Percentiles rank a stretch among this genome's conserved stretches.
Evolutionary conservation across 2,888 invertebrate species (phyloP).

Genomic region (Tricholauxania praeusta): DNA sequence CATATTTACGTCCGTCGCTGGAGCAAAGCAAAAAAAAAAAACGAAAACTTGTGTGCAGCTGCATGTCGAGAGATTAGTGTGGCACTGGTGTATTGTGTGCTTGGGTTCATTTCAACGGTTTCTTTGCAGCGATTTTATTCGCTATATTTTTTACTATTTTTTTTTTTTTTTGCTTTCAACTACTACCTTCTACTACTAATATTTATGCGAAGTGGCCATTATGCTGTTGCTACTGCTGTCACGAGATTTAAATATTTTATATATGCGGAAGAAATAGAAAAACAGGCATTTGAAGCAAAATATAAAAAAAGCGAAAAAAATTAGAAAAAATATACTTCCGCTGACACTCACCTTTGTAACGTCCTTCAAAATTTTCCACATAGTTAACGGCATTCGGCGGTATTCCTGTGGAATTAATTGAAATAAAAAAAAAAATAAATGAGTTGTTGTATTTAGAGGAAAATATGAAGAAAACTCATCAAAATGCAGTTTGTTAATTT

Average conservation of each 20-base stretch:
- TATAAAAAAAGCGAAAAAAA: no score
- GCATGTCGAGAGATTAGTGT: constrained; percentile 27
- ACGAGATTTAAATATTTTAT: constrained; percentile 15
- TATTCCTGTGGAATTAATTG: constrained; percentile 60
- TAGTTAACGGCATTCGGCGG: constrained; percentile 67
- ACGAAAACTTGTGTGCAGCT: constrained; percentile 13
- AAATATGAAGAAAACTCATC: constrained; percentile 38
- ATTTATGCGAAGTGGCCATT: constrained; percentile 61
- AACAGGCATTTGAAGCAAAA: no score
- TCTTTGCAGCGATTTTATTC: constrained; percentile 34
- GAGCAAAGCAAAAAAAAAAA: constrained; percentile 2
- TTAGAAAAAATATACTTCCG: constrained; percentile 35
- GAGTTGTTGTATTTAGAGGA: neutral
- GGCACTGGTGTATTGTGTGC: constrained; percentile 26
- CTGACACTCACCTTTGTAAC: constrained; percentile 64
- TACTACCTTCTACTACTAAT: constrained; percentile 24
- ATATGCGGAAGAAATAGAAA: neutral
- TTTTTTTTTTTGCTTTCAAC: neutral
- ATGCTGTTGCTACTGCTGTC: constrained; percentile 43
- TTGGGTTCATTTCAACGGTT: constrained; percentile 23
- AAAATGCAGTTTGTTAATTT: constrained; percentile 42
- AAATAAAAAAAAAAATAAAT: constrained; percentile 26
- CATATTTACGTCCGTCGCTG: constrained; percentile 27
- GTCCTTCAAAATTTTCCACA: constrained; percentile 64
- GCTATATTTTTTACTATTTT: constrained; percentile 17